Evolutionary conservation across 30 jellyfish, hydroid and myxozoan species (phyloP).

Genomic region (Rhopilema esculentum): DNA sequence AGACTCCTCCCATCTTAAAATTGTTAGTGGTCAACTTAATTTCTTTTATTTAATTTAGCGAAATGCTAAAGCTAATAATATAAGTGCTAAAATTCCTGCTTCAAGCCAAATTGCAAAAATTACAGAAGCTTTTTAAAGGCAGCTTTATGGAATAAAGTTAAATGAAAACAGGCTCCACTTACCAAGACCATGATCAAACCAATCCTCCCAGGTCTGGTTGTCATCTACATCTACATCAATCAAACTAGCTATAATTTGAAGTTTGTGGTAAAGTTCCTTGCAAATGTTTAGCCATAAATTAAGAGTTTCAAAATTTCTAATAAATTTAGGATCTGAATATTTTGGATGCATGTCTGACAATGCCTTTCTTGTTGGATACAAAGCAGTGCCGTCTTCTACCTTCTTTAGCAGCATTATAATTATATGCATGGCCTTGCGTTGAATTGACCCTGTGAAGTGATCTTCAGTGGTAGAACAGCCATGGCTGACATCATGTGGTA

Average conservation of each 20-base stretch:
- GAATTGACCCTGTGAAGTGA: conserved; percentile 58
- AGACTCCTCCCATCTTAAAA: too few species aligned
- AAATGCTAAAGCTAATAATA: not conserved
- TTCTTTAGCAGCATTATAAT: conserved; percentile 61
- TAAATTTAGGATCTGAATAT: conserved; percentile 50
- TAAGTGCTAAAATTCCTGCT: not conserved
- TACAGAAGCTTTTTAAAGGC: not conserved
- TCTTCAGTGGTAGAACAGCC: conserved; percentile 31
- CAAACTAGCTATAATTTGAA: conserved; percentile 76
- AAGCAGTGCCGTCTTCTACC: conserved; percentile 60
- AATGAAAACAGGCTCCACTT: not conserved
- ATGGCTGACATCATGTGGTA: conserved; percentile 60
- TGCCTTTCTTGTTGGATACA: conserved; percentile 77
- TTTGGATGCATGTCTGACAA: conserved; percentile 59
- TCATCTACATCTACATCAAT: conserved; percentile 73
- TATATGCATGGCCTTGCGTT: conserved; percentile 71
- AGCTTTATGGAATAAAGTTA: not conserved
- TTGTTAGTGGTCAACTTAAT: too few species aligned
- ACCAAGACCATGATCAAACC: conserved; percentile 91
- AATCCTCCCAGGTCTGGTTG: conserved; percentile 74
- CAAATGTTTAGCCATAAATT: conserved; percentile 79
- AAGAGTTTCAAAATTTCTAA: conserved; percentile 74
- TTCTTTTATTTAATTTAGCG: too few species aligned
- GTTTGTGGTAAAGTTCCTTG: conserved; percentile 79
- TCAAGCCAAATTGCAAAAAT: not conserved